phyloP scores from a whole-genome alignment of 2,888 invertebrate genomes.

The Ichneumon xanthorius region DNA sequence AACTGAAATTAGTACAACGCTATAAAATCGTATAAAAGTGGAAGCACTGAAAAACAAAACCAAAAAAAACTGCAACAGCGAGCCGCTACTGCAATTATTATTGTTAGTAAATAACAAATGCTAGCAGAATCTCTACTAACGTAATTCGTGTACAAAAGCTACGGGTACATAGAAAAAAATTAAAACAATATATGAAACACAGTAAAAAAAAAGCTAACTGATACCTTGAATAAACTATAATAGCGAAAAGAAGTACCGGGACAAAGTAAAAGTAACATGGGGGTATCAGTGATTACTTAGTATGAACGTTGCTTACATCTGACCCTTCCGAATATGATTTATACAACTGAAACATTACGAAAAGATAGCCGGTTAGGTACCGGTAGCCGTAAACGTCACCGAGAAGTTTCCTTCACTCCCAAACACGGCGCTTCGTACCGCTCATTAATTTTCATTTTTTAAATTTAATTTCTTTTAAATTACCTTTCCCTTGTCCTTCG shows the following conservation, averaged over 20 bases:
- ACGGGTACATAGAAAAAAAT: conserved; percentile 35
- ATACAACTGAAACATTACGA: conserved; percentile 83
- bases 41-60: conserved; percentile 10
- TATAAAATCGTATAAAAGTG: not conserved
- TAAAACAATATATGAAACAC: conserved; percentile 29
- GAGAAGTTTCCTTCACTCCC: not conserved
- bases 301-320: conserved; percentile 83
- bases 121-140: conserved; percentile 1
- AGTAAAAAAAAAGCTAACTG: conserved; percentile 59
- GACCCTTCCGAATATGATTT: conserved; percentile 84
- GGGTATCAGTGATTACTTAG: conserved; percentile 52
- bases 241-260: conserved; percentile 55
- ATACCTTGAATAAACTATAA: conserved; percentile 62
- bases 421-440: not conserved
- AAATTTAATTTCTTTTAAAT: conserved; percentile 60
- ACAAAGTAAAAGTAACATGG: conserved; percentile 48
- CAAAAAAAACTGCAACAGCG: conserved; percentile 61
- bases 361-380: conserved; percentile 74
- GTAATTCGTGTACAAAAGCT: conserved; percentile 34
- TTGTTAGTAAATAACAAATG: conserved; percentile 28
- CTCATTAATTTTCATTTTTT: not conserved
- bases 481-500: conserved; percentile 89
- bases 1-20: conserved; percentile 37
- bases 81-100: conserved; percentile 36
- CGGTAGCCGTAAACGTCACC: conserved; percentile 61